phyloP scores from a whole-genome alignment of 1,140 invertebrate species.

The Drosophila kepulauana region DNA sequence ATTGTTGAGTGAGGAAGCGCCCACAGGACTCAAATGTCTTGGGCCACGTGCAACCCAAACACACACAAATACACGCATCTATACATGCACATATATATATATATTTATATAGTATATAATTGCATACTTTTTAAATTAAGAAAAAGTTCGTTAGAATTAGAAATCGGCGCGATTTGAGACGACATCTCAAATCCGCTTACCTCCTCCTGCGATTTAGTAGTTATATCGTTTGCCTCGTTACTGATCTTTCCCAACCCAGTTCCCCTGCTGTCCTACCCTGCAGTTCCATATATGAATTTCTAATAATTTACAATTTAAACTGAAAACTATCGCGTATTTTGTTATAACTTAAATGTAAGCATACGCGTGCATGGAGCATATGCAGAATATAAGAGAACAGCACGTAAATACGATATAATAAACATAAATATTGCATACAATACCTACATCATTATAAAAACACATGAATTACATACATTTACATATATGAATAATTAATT shows the following conservation, averaged over 20 bases:
- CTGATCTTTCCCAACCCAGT: neutral
- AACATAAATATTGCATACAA: slow-evolving; percentile 19
- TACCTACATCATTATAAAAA: slow-evolving; percentile 31
- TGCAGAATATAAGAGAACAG: slow-evolving; percentile 32
- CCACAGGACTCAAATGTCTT: slow-evolving; percentile 24
- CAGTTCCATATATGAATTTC: slow-evolving; percentile 12
- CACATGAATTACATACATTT: slow-evolving; percentile 44
- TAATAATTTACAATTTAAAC: slow-evolving; percentile 3
- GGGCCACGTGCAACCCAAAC: slow-evolving; percentile 1
- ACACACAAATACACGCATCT: slow-evolving; percentile 12
- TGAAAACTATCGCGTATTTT: slow-evolving; percentile 35
- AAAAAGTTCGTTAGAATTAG: slow-evolving; percentile 34
- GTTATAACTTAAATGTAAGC: slow-evolving; percentile 38
- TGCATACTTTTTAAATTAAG: slow-evolving; percentile 32
- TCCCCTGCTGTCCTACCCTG: neutral
- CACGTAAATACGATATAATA: slow-evolving; percentile 38
- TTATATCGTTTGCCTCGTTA: slow-evolving; percentile 4
- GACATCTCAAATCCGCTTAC: slow-evolving; percentile 24
- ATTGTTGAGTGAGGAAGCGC: slow-evolving; percentile 40
- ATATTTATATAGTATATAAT: slow-evolving; percentile 24
- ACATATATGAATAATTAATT: slow-evolving; percentile 52
- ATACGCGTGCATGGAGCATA: slow-evolving; percentile 26
- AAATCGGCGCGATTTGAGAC: slow-evolving; percentile 23
- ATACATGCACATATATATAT: slow-evolving; percentile 17
- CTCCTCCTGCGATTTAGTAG: slow-evolving; percentile 47